Evolutionary conservation across 2,888 invertebrate species (phyloP).

Genomic region (Hartigia nigra): DNA sequence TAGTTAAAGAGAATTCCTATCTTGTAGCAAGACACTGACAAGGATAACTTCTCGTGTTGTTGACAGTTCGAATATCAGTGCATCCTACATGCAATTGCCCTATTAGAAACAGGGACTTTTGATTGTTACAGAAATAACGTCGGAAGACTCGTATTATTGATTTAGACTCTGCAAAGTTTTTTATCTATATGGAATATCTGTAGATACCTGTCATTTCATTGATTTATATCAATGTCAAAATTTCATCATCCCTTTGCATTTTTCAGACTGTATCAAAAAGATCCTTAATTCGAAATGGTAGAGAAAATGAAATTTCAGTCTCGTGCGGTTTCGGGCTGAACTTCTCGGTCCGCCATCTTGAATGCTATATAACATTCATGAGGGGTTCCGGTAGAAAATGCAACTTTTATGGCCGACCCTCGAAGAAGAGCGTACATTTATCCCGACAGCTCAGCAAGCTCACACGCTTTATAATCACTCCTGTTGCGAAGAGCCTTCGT

Average conservation of each 20-base stretch:
- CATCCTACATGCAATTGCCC: not conserved
- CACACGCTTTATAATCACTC: not conserved
- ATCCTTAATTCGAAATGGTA: not conserved
- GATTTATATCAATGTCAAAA: not conserved
- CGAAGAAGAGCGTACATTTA: constrained; percentile 43
- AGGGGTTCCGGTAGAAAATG: constrained; percentile 36
- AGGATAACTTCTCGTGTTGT: constrained; percentile 24
- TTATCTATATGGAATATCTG: not conserved
- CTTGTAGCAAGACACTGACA: constrained; percentile 36
- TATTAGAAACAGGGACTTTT: not conserved
- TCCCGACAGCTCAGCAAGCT: constrained; percentile 19
- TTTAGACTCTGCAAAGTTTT: not conserved
- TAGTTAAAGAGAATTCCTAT: constrained; percentile 53
- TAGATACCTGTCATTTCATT: not conserved
- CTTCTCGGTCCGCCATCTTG: constrained; percentile 27
- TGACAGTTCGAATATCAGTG: constrained; percentile 51
- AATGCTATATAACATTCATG: constrained; percentile 46
- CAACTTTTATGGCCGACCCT: constrained; percentile 46
- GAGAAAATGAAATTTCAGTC: not conserved
- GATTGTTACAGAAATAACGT: not conserved
- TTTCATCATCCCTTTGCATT: not conserved
- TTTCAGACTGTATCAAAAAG: not conserved
- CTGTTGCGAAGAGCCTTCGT: not conserved
- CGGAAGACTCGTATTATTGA: not conserved
- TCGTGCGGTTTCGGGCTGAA: constrained; percentile 6